Base-by-base conservation (phyloP, 2,797 vertebrate species). In the Onychomys arenicola region DNA sequence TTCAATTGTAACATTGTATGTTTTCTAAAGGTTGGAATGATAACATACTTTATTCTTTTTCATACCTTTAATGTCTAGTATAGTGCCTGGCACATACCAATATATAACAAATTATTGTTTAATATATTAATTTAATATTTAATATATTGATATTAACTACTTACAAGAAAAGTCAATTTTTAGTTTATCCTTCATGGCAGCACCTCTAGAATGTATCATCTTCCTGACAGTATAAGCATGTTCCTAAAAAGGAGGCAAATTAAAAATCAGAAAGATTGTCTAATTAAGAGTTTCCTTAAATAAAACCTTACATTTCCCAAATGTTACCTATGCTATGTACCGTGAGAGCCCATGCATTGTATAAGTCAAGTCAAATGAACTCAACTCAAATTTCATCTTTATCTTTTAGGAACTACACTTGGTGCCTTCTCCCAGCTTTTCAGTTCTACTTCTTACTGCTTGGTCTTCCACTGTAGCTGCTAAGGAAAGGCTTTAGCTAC, bases 141-240 rank as follows among this genome's bases (percentile, higher is more conserved):
- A 52, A 6, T 90, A 73, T 95, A 93, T 93, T 57, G 37, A 71
- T 93, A 95, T 90, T 93, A 95, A 87, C 63, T 88, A 94, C 99
- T 99, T 99, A 99, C 99, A 97, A 5, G 99, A 99, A 87, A 99
- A 97, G 97, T 99, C 99, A 57, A 99, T 99, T 94, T 99, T 99
- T 46, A 99, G 98, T 98, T 99, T 99, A 98, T 99, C 99, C 97
- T 99, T 99, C 96, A 99, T 97, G 98, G 98, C 99, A 98, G 99
- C 99, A 3, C 98, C 99, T 97, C 99, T 98, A 0, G 99, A 99
- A 97, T 99, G 99, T 14, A 99, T 98, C 3, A 99, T 99, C 91
- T 99, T 98, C 95, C 99, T 99, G 23, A 99, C 99, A 2, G 99
- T 99, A 57, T 99, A 99, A 37, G 99, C 99, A 29, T 99, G 99